Evolutionary conservation across 1,140 invertebrate species (phyloP).

Genomic region (Nymphalis io): DNA sequence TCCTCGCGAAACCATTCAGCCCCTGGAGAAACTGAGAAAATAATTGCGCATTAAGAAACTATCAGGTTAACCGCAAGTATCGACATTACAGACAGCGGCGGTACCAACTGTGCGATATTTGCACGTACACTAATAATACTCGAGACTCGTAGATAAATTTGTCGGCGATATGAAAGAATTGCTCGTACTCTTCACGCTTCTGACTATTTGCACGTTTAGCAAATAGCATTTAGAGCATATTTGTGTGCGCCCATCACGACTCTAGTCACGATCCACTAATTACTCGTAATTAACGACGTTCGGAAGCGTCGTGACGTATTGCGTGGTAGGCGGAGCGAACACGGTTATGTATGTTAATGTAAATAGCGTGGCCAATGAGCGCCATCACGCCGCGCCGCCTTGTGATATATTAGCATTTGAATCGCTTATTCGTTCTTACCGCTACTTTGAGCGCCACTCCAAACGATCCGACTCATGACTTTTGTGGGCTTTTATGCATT

Average conservation of each 20-base stretch:
- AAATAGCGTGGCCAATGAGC: conserved; percentile 73
- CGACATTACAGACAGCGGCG: conserved; percentile 14
- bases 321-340: conserved; percentile 63
- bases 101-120: conserved; percentile 33
- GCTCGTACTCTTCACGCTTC: conserved; percentile 12
- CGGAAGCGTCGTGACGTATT: conserved; percentile 64
- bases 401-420: conserved; percentile 80
- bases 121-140: conserved; percentile 36
- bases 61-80: conserved; percentile 33
- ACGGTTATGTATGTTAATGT: conserved; percentile 74
- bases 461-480: conserved; percentile 48
- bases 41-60: conserved; percentile 44
- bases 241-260: conserved; percentile 45
- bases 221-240: conserved; percentile 46
- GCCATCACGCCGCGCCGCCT: conserved; percentile 67
- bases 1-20: conserved; percentile 24
- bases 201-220: conserved; percentile 35
- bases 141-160: conserved; percentile 29
- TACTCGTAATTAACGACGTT: conserved; percentile 71
- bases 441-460: conserved; percentile 45
- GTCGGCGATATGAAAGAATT: conserved; percentile 38
- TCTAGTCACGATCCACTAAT: conserved; percentile 69
- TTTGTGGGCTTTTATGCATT: conserved; percentile 69
- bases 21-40: conserved; percentile 37
- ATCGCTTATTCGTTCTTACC: conserved; percentile 70